These are phyloP conservation scores for Achroia grisella DNA, from an alignment of 1,140 invertebrate genomes.

Conservation along the genomic window DNA sequence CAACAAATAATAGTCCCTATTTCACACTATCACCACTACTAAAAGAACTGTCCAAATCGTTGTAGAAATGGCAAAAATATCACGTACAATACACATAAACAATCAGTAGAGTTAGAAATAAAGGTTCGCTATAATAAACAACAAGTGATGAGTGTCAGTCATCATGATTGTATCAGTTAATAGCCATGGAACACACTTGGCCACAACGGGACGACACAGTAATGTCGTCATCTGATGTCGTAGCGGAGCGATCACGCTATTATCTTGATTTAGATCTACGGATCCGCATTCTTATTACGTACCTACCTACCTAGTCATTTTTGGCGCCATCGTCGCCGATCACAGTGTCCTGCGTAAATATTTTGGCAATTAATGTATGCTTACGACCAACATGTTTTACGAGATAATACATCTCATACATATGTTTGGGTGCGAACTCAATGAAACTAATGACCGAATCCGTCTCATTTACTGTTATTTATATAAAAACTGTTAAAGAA, in stretches of 20 bases:
- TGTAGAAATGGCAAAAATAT: too few species aligned
- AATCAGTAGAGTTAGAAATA: too few species aligned
- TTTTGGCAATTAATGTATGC: conserved; percentile 67
- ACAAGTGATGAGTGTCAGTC: too few species aligned
- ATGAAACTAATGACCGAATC: conserved; percentile 7
- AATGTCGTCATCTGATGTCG: neutral
- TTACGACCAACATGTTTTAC: conserved; percentile 25
- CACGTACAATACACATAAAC: too few species aligned
- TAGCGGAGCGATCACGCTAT: conserved; percentile 30
- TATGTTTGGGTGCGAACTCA: conserved; percentile 25
- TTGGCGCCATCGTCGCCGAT: conserved; percentile 39
- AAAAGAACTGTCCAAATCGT: too few species aligned
- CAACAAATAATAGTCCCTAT: too few species aligned
- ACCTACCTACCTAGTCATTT: conserved; percentile 28
- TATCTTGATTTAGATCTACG: conserved; percentile 61
- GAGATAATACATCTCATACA: conserved; percentile 31
- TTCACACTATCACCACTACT: too few species aligned
- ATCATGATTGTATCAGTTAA: too few species aligned
- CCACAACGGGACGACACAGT: too few species aligned
- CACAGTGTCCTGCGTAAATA: conserved; percentile 53
- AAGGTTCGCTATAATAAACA: too few species aligned
- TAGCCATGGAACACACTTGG: too few species aligned
- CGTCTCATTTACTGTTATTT: neutral
- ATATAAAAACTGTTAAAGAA: neutral
- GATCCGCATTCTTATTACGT: conserved; percentile 69